Percentiles rank a stretch among this genome's conserved stretches.
phyloP scores from a whole-genome alignment of 2,888 invertebrate genomes.

The Tuta absoluta region DNA sequence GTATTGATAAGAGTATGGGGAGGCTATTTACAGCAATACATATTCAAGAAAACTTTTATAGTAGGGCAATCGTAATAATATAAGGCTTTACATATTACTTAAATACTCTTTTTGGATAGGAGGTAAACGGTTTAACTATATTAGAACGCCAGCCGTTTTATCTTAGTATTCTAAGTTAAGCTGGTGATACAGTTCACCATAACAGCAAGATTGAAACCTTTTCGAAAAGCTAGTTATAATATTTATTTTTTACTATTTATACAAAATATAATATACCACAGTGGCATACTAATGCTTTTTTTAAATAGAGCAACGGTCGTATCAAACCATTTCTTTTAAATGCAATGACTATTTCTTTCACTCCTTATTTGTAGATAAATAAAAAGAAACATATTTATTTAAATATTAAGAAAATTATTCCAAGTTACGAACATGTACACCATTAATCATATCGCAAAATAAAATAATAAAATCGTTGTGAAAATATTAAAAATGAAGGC shows the following conservation, averaged over 20 bases:
- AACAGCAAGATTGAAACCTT: background rate
- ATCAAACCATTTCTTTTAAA: background rate
- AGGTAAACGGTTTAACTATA: background rate
- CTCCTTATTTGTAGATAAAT: background rate
- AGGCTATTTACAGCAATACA: conserved; percentile 13
- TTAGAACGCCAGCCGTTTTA: background rate
- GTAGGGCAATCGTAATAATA: background rate
- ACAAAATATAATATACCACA: background rate
- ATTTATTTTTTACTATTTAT: background rate
- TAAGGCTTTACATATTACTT: too few species aligned
- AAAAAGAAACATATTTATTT: background rate
- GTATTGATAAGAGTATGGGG: background rate
- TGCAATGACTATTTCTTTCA: background rate
- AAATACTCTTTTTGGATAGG: background rate
- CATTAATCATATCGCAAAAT: background rate
- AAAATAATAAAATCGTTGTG: background rate
- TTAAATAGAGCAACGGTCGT: conserved; percentile 5
- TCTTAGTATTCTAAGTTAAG: background rate
- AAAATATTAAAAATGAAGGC: background rate
- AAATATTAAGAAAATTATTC: background rate
- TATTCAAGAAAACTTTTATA: background rate
- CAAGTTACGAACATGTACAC: too few species aligned
- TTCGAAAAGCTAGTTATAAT: background rate
- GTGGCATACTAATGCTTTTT: conserved; percentile 4
- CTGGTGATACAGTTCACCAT: conserved; percentile 2